Evolutionary conservation across 2,113 vertebrate genomes (phyloP).

Genomic region (Macrotis lagotis): DNA sequence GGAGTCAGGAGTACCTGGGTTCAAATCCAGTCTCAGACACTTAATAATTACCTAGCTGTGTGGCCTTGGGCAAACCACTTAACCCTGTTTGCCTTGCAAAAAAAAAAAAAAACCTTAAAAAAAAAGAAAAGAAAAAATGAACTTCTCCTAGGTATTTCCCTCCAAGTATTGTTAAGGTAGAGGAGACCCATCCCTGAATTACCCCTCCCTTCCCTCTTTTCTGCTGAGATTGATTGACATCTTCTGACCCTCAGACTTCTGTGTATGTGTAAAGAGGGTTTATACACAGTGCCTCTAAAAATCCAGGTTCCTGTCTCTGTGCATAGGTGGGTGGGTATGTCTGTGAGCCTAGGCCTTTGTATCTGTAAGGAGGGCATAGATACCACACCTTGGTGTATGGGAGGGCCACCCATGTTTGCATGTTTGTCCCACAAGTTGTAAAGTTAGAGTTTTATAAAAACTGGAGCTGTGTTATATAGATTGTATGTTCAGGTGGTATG

Average conservation of each 20-base stretch:
- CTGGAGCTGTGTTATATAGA: neutral
- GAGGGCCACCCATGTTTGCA: neutral
- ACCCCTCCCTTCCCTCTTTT: neutral
- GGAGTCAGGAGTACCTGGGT: no score
- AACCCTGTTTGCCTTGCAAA: no score
- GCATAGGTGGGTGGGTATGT: rapidly evolving
- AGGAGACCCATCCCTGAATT: neutral
- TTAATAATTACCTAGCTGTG: no score
- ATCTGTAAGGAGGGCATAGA: neutral
- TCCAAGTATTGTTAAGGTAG: neutral
- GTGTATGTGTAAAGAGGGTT: neutral
- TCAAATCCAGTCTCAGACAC: no score
- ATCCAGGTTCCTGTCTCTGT: neutral
- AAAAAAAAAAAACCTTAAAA: no score
- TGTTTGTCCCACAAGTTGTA: neutral
- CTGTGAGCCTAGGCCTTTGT: neutral
- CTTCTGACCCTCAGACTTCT: neutral
- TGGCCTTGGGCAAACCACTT: no score
- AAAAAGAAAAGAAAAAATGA: neutral
- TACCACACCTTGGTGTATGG: neutral
- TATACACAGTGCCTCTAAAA: neutral
- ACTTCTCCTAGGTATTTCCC: neutral
- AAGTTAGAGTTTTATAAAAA: neutral
- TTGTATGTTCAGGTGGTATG: neutral
- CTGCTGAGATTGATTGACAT: neutral